These are phyloP conservation scores for Nycticebus coucang DNA, from an alignment of 2,113 vertebrate species.

Conservation along the genomic window DNA sequence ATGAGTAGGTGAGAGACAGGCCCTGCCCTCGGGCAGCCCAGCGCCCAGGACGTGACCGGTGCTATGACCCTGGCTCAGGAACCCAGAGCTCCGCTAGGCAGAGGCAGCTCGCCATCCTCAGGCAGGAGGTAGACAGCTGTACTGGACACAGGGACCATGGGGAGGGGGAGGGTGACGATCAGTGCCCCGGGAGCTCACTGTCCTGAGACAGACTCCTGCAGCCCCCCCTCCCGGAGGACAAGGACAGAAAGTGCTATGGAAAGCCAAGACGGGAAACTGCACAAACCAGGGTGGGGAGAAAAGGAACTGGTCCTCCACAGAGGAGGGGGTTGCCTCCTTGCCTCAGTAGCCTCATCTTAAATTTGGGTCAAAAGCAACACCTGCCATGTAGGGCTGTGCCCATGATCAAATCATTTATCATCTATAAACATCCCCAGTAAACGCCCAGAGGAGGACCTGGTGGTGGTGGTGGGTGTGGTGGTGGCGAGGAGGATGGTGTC, in stretches of 20 bases:
- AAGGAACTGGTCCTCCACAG: no score
- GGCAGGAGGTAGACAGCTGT: no score
- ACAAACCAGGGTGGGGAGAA: neutral
- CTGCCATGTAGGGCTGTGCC: no score
- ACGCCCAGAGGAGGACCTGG: neutral
- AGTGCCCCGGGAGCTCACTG: rapidly evolving
- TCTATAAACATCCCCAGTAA: neutral
- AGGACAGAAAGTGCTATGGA: neutral
- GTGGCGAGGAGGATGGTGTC: rapidly evolving
- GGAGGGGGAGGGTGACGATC: rapidly evolving
- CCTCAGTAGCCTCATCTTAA: neutral
- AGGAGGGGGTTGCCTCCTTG: neutral
- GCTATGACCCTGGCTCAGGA: no score
- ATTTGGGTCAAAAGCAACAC: neutral
- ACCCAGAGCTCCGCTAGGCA: neutral
- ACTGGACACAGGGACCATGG: neutral
- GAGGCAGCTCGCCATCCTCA: rapidly evolving
- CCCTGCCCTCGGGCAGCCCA: no score
- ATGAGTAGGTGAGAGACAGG: no score
- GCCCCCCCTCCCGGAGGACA: neutral
- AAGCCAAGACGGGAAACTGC: neutral
- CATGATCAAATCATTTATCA: rapidly evolving
- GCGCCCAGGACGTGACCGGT: rapidly evolving
- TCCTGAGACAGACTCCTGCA: neutral
- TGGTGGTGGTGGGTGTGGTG: neutral